A percentile compares a stretch with the other conserved stretches of the same genome.
Evolutionary conservation across 2,797 vertebrate species (phyloP).

Genomic region (Fringilla coelebs): DNA sequence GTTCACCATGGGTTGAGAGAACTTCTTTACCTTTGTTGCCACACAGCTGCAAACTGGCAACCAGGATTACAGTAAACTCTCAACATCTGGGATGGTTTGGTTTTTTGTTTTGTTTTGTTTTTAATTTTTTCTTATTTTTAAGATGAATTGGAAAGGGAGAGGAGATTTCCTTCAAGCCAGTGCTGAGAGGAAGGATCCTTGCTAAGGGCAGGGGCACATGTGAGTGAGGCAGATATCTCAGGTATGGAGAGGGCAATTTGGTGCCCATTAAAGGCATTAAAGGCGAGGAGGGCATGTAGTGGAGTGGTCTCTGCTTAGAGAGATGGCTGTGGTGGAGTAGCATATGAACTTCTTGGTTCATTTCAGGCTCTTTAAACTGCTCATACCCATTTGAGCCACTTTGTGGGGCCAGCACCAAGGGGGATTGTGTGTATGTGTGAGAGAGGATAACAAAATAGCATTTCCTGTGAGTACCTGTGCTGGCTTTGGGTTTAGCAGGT

Average conservation of each 20-base stretch:
- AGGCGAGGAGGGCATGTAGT: neutral
- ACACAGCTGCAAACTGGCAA: neutral
- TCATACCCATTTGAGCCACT: neutral
- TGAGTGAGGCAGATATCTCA: neutral
- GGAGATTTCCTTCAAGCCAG: neutral
- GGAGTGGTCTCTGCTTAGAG: neutral
- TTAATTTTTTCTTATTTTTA: neutral
- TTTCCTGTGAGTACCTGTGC: neutral
- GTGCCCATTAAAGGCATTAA: neutral
- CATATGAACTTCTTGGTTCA: neutral
- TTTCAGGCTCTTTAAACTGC: neutral
- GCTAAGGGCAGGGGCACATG: neutral
- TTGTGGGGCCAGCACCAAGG: neutral
- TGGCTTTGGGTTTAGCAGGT: neutral
- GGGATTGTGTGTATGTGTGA: too few relatives aligned
- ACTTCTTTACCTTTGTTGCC: neutral
- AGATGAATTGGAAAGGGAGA: neutral
- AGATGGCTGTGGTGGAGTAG: neutral
- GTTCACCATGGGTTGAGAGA: neutral
- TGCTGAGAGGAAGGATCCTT: neutral
- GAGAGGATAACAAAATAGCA: neutral
- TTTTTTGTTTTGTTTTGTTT: neutral
- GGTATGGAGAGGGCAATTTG: neutral
- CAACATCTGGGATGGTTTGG: neutral
- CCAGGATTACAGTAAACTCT: neutral